Conservation (phyloP, 2,113 vertebrate genomes). For the Dendropsophus ebraccatus region DNA sequence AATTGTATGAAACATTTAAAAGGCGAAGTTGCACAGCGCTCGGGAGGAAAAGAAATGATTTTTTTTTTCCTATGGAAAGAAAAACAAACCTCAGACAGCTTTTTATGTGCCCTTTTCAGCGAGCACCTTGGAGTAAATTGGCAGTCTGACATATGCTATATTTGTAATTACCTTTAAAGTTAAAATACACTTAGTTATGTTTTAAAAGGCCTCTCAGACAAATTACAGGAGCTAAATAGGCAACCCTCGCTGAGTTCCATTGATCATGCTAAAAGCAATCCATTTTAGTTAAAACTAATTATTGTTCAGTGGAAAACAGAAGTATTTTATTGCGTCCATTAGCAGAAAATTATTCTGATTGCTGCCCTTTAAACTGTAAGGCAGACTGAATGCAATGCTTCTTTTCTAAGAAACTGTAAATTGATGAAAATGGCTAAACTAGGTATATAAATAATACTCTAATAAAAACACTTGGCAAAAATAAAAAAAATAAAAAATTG, state of each 20-base stretch:
- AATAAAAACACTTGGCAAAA: neutral
- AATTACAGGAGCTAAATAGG: slow-evolving; percentile 35
- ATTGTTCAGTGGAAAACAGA: slow-evolving; percentile 45
- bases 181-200: slow-evolving; percentile 40
- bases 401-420: slow-evolving; percentile 36
- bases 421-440: neutral
- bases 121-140: slow-evolving; percentile 24
- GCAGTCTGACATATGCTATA: slow-evolving; percentile 34
- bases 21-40: neutral
- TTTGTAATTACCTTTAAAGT: slow-evolving; percentile 42
- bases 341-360: slow-evolving; percentile 41
- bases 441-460: slow-evolving; percentile 5
- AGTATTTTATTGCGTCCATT: slow-evolving; percentile 41
- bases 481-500: neutral
- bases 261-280: slow-evolving; percentile 46
- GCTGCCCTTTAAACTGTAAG: slow-evolving; percentile 34
- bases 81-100: slow-evolving; percentile 5
- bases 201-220: slow-evolving; percentile 43
- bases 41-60: neutral
- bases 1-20: neutral
- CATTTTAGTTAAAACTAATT: slow-evolving; percentile 49
- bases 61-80: neutral
- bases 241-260: slow-evolving; percentile 21
- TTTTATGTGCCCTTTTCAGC: neutral
- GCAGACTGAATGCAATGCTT: neutral